A percentile compares a stretch with the other conserved stretches of the same genome.
Conservation (phyloP, 2,113 vertebrate species). For the Campylomormyrus numenius region DNA sequence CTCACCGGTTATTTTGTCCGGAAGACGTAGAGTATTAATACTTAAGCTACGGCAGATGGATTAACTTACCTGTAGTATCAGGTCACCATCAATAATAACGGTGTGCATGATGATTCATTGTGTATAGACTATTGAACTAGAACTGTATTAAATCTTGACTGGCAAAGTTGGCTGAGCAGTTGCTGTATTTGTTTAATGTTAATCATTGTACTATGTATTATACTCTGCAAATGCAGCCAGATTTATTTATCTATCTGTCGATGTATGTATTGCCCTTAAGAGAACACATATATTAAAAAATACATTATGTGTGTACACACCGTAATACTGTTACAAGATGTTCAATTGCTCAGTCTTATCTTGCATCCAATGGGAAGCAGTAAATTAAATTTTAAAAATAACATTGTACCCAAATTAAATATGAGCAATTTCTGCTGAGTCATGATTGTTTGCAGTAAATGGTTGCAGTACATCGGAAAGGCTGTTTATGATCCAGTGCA, state of each 20-base stretch:
- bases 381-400: background rate
- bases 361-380: background rate
- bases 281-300: background rate
- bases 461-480: background rate
- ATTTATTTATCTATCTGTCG: background rate
- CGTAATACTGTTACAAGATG: background rate
- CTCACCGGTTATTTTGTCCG: background rate
- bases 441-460: background rate
- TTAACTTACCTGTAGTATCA: background rate
- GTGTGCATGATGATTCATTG: background rate
- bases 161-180: background rate
- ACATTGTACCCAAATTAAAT: background rate
- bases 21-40: background rate
- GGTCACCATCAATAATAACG: background rate
- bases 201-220: background rate
- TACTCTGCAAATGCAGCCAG: background rate
- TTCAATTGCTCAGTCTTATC: background rate
- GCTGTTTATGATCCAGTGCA: background rate
- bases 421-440: background rate
- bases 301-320: background rate
- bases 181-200: background rate
- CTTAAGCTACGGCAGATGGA: background rate
- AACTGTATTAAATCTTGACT: background rate
- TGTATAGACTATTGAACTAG: background rate
- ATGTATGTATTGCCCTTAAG: background rate